Conservation (phyloP, 1,140 invertebrate species). For the Zaprionus inermis region DNA sequence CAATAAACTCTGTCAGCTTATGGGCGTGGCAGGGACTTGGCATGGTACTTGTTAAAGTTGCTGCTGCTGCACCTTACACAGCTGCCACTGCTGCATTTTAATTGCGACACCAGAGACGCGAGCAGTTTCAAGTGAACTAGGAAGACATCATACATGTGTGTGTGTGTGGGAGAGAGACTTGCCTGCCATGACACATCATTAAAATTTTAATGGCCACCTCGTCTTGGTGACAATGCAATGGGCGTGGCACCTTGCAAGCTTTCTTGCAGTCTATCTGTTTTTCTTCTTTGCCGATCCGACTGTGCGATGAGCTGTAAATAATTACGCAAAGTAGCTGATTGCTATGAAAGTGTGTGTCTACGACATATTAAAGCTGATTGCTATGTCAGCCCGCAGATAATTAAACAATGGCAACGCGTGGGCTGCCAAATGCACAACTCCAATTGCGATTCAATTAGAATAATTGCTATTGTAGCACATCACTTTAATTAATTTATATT, state of each 20-base stretch:
- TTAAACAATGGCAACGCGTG: background rate
- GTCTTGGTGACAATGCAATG: conserved; percentile 52
- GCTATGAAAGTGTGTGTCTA: conserved; percentile 5
- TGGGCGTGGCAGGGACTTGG: conserved; percentile 24
- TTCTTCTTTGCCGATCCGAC: conserved; percentile 44
- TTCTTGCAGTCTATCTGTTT: background rate
- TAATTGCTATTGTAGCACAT: background rate
- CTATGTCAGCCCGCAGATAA: background rate
- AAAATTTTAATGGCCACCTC: conserved; percentile 68
- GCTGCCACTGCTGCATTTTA: conserved; percentile 62
- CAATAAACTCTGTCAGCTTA: conserved; percentile 58
- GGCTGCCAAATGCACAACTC: background rate
- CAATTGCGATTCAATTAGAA: background rate
- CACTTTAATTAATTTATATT: background rate
- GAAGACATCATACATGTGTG: conserved; percentile 19
- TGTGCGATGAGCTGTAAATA: conserved; percentile 65
- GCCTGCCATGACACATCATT: conserved; percentile 67
- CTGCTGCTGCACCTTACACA: background rate
- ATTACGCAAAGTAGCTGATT: conserved; percentile 52
- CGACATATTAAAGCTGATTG: too few species aligned
- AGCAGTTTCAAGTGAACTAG: conserved; percentile 46
- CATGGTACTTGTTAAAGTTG: conserved; percentile 42
- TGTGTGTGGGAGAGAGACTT: conserved; percentile 21
- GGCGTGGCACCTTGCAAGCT: conserved; percentile 51
- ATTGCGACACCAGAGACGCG: conserved; percentile 58